Conservation (phyloP, 2,888 invertebrate genomes). For the Tromatobia lineatoria region DNA sequence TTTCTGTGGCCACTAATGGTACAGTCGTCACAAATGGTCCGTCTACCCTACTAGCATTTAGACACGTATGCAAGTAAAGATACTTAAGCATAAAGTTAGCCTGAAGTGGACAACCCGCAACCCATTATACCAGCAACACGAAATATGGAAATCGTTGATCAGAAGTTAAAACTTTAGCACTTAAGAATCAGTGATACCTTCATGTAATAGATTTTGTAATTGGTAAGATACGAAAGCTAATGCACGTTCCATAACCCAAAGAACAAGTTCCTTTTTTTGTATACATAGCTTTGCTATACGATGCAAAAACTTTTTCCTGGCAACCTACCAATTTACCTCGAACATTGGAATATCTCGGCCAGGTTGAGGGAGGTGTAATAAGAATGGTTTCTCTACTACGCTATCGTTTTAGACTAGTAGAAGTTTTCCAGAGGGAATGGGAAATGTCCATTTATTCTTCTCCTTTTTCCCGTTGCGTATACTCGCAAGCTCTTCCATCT, state of each 20-base stretch:
- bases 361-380: neutral
- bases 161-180: neutral
- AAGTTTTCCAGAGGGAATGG: slow-evolving; percentile 67
- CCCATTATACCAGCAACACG: neutral
- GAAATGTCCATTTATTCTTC: slow-evolving; percentile 1
- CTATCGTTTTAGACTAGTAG: slow-evolving; percentile 64
- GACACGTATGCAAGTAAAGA: neutral
- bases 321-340: slow-evolving; percentile 9
- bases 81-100: neutral
- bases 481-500: slow-evolving; percentile 12
- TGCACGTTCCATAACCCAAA: neutral
- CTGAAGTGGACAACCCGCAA: neutral
- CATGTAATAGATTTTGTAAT: neutral
- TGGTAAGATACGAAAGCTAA: neutral
- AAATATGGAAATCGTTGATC: neutral
- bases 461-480: neutral
- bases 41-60: too few relatives aligned
- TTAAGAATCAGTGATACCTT: neutral
- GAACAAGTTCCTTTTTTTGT: neutral
- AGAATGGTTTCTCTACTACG: slow-evolving; percentile 11
- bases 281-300: neutral
- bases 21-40: too few relatives aligned
- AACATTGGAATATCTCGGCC: neutral
- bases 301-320: neutral
- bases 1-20: too few relatives aligned